Evolutionary conservation across 2,797 vertebrate species (phyloP), one percentile per base, ranked within the genome.

Genomic region (Gobio occitaniae): DNA sequence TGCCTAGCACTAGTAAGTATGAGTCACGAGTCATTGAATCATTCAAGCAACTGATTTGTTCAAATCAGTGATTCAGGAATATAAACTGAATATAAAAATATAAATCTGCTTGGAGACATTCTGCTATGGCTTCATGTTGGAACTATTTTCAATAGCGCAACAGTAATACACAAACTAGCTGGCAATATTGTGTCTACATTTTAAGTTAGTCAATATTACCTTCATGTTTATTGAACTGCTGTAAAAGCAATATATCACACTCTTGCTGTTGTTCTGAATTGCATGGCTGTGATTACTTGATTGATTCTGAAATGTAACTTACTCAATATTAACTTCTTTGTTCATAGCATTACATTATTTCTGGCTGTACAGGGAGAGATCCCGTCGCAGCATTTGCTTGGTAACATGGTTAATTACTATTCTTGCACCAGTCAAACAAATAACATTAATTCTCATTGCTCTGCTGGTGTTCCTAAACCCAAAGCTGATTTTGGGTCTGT

Each of bases 381-480:
- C 25, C 50, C 6, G 3, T 21, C 29, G 17, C 25, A 48, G 74
- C 25, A 15, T 19, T 13, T 78, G 52, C 41, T 78, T 47, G 38
- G 48, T 56, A 84, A 47, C 75, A 76, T 56, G 12, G n/a, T 70
- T 84, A 68, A 84, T 70, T 48, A 59, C 65, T 48, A 41, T 44
- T 78, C 74, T 44, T 84, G 63, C 82, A 47, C 25, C 48, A 76
- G n/a, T 77, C 32, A 68, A 84, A 84, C 16, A 84, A 48, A 78
- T 56, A 78, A 77, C 82, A 59, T 70, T 36, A 59, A 77, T 61
- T 84, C 82, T 84, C 82, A 78, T 47, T 54, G 63, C 82, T 78
- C 82, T 84, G 74, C 75, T 84, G 75, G 65, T 84, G 82, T 78
- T 59, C 77, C 47, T 87, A 74, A 82, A 86, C 77, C 78, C 78